Conservation (phyloP, 1,140 invertebrate genomes). For the Archivesica marissinica region DNA sequence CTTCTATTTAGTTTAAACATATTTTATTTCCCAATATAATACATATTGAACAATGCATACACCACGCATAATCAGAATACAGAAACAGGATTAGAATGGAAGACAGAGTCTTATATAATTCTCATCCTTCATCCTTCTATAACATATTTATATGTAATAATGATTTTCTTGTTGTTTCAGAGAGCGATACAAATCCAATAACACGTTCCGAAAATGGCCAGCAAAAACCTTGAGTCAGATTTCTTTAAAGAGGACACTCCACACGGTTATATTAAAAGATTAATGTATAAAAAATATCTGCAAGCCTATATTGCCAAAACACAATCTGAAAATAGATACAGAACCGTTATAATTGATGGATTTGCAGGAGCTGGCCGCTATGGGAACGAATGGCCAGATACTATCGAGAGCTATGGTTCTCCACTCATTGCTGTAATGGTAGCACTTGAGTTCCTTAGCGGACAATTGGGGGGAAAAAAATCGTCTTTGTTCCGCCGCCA, state of each 20-base stretch:
- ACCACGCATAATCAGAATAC: too few relatives aligned
- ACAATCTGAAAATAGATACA: not conserved
- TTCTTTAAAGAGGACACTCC: conserved; percentile 20
- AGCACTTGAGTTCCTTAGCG: not conserved
- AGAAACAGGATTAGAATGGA: too few relatives aligned
- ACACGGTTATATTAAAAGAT: conserved; percentile 12
- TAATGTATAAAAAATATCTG: conserved; percentile 44
- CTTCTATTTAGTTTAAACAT: too few relatives aligned
- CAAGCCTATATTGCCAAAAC: conserved; percentile 23
- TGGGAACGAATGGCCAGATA: conserved; percentile 3
- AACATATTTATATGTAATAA: too few relatives aligned
- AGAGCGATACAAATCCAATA: not conserved
- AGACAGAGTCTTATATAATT: too few relatives aligned
- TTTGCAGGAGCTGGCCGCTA: conserved; percentile 20
- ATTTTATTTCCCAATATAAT: too few relatives aligned
- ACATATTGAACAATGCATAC: too few relatives aligned
- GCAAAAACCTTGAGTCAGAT: not conserved
- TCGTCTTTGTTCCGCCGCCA: not conserved
- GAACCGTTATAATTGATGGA: not conserved
- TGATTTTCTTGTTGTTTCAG: not conserved
- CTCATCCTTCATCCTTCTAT: too few relatives aligned
- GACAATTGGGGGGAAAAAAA: not conserved
- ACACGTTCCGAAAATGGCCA: too few relatives aligned
- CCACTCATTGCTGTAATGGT: conserved; percentile 25
- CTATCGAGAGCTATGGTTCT: conserved; percentile 7